A percentile compares a stretch with the other conserved stretches of the same genome.
These are phyloP conservation scores for Tinea semifulvella DNA, from an alignment of 2,888 invertebrate species.

Conservation along the genomic window DNA sequence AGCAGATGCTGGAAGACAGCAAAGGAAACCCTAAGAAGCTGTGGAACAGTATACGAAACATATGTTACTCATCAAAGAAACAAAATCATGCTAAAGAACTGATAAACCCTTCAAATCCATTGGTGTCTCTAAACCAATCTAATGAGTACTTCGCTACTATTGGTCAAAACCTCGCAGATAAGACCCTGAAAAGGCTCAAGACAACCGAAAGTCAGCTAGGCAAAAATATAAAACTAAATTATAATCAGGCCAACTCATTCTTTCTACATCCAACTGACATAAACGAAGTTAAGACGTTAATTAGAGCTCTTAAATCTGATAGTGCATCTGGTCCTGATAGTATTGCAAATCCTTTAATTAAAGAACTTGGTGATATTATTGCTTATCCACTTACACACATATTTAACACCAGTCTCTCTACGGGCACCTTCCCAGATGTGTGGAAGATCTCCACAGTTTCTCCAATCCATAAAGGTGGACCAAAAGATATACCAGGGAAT, in stretches of 20 bases:
- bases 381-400: slow-evolving; percentile 16
- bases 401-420: slow-evolving; percentile 17
- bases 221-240: background rate
- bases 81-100: no score
- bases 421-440: slow-evolving; percentile 17
- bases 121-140: no score
- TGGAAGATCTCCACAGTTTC: slow-evolving; percentile 18
- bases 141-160: no score
- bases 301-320: slow-evolving; percentile 14
- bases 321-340: slow-evolving; percentile 18
- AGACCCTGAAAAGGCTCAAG: background rate
- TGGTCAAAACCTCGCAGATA: no score
- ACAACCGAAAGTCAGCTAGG: background rate
- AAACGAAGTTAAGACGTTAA: slow-evolving; percentile 13
- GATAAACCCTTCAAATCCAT: no score
- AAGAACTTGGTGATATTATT: slow-evolving; percentile 14
- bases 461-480: slow-evolving; percentile 18
- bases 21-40: no score
- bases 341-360: slow-evolving; percentile 16
- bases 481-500: slow-evolving; percentile 14
- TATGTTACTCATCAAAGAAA: no score
- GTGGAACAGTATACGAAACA: no score
- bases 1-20: no score
- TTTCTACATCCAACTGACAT: slow-evolving; percentile 18
- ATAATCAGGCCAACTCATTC: slow-evolving; percentile 13